These are phyloP conservation scores for Acrossocheilus wenchowensis DNA, from an alignment of 2,797 vertebrate species.

Conservation along the genomic window DNA sequence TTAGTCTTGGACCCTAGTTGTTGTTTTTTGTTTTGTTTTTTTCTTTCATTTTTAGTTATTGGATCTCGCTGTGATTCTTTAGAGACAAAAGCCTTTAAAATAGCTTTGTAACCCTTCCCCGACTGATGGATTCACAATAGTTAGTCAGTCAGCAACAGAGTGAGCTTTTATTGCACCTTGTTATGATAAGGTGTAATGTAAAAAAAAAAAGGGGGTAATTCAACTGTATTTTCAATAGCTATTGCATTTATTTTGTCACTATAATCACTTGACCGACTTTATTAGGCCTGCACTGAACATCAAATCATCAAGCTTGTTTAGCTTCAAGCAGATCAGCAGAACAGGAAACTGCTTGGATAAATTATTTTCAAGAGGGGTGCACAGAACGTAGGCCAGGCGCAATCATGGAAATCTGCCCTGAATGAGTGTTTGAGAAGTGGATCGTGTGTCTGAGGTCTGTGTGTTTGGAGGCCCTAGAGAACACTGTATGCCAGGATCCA, in stretches of 20 bases:
- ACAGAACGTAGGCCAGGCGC: neutral
- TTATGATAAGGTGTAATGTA: neutral
- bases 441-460: neutral
- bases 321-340: neutral
- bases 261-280: neutral
- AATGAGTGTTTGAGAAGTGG: slow-evolving; percentile 12
- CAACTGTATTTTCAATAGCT: neutral
- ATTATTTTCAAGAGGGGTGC: neutral
- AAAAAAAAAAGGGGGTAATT: neutral
- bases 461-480: slow-evolving; percentile 1
- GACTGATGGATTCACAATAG: too few species aligned
- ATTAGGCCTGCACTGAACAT: neutral
- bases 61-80: too few species aligned
- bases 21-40: too few species aligned
- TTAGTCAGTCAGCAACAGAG: neutral
- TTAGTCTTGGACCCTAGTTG: too few species aligned
- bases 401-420: neutral
- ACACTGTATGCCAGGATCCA: neutral
- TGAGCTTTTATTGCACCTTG: neutral
- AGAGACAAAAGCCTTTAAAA: neutral
- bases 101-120: neutral
- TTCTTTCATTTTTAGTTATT: too few species aligned
- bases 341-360: neutral
- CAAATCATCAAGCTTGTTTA: neutral
- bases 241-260: neutral